Percentiles rank a stretch among this genome's conserved stretches.
Conservation (phyloP, 2,113 vertebrate species). For the Tetraodon nigroviridis region DNA sequence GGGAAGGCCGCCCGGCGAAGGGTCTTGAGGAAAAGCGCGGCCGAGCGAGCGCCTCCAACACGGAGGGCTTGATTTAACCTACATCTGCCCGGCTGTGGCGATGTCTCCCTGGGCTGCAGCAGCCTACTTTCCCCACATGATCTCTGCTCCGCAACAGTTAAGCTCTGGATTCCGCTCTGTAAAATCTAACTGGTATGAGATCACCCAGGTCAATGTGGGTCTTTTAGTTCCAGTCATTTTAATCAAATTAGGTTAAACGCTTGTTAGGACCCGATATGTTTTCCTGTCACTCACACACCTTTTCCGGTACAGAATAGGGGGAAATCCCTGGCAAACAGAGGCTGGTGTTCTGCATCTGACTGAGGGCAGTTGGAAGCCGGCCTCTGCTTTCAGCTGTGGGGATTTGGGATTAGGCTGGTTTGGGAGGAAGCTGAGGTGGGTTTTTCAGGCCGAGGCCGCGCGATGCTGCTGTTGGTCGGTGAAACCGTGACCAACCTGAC, state of each 20-base stretch:
- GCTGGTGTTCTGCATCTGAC: conserved; percentile 73
- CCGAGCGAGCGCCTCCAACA: conserved; percentile 23
- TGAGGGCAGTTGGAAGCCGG: conserved; percentile 64
- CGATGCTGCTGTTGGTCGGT: background rate
- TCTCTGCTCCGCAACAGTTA: conserved; percentile 32
- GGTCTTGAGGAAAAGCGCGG: background rate
- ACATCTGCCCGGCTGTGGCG: conserved; percentile 66
- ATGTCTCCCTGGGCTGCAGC: conserved; percentile 54
- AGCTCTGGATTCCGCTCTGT: conserved; percentile 51
- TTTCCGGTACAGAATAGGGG: conserved; percentile 46
- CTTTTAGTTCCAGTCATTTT: no score
- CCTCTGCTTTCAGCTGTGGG: conserved; percentile 54
- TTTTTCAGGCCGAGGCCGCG: conserved; percentile 47
- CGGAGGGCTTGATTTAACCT: conserved; percentile 63
- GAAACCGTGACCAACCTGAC: no score
- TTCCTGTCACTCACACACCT: conserved; percentile 22
- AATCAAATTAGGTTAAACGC: no score
- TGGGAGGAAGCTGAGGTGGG: background rate
- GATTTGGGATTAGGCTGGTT: conserved; percentile 42
- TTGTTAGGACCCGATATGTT: conserved; percentile 44
- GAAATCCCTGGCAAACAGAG: conserved; percentile 62
- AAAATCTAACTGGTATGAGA: conserved; percentile 52
- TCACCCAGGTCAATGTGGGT: no score
- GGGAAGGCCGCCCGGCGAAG: conserved; percentile 40
- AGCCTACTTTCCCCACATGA: conserved; percentile 53